Conservation (phyloP, 2,888 invertebrate species). For the Julus scanicus region DNA sequence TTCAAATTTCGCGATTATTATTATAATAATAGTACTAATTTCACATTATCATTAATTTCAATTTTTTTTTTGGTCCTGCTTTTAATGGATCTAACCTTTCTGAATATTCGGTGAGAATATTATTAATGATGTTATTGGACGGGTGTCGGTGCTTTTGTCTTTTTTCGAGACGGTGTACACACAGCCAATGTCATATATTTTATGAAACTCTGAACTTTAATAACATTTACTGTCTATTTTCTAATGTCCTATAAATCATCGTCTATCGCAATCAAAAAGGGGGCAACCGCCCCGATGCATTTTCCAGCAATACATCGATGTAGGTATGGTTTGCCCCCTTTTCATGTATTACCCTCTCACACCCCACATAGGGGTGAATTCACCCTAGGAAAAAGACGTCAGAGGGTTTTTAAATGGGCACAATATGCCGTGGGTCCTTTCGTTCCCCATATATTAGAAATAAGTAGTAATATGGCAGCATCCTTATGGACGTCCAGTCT, state of each 20-base stretch:
- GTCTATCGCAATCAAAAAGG: slow-evolving; percentile 31
- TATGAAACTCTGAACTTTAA: slow-evolving; percentile 48
- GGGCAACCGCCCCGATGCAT: background rate
- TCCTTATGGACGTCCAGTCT: background rate
- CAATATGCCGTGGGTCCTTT: background rate
- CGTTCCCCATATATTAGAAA: background rate
- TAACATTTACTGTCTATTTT: slow-evolving; percentile 51
- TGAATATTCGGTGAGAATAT: background rate
- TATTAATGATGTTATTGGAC: slow-evolving; percentile 34
- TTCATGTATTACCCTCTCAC: background rate
- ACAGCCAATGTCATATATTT: background rate
- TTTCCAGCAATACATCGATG: slow-evolving; percentile 13
- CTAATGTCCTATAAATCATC: slow-evolving; percentile 52
- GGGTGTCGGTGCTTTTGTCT: slow-evolving; percentile 4
- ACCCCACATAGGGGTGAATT: background rate
- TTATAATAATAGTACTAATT: background rate
- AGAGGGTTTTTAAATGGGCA: background rate
- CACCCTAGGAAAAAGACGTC: background rate
- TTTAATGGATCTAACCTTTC: background rate
- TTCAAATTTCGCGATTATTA: background rate
- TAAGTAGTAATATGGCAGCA: background rate
- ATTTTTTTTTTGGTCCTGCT: background rate
- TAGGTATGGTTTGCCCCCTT: slow-evolving; percentile 47
- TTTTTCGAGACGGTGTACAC: background rate
- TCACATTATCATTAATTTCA: slow-evolving; percentile 30